Evolutionary conservation across 2,113 vertebrate genomes (phyloP).

Genomic region (Notiomystis cincta): DNA sequence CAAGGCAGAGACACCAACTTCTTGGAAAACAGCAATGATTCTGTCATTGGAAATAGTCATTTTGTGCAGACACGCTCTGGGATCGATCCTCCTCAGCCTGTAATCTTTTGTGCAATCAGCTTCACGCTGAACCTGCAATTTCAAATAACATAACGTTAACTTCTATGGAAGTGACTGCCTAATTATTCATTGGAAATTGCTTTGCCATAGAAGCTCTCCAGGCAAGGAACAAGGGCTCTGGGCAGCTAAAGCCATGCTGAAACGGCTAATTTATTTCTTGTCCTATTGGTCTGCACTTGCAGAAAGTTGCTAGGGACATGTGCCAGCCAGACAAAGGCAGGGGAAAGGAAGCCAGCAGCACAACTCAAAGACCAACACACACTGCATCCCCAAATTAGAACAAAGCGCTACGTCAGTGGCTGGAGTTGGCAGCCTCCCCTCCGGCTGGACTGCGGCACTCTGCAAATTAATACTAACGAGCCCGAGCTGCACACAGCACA

Average conservation of each 20-base stretch:
- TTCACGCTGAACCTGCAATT: not conserved
- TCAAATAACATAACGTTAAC: not conserved
- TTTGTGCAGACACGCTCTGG: not conserved
- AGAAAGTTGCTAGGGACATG: not conserved
- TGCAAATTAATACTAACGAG: not conserved
- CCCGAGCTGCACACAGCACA: not conserved
- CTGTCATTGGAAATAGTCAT: not conserved
- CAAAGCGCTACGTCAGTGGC: not conserved
- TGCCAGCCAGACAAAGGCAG: constrained; percentile 20
- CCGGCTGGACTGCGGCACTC: not conserved
- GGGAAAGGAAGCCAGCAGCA: constrained; percentile 25
- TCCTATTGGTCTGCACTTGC: constrained; percentile 1
- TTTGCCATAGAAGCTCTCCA: not conserved
- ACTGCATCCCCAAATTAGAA: constrained; percentile 12
- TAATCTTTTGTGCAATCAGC: not conserved
- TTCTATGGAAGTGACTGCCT: not conserved
- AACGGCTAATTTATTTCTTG: not conserved
- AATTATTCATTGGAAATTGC: not conserved
- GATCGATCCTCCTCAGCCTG: not conserved
- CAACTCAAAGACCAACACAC: not conserved
- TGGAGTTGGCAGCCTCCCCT: not conserved
- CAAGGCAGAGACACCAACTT: not conserved
- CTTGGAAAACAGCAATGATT: not conserved
- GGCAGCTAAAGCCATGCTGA: not conserved
- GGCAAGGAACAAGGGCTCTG: not conserved